These are phyloP conservation scores for Myotis davidii DNA, from an alignment of 2,113 vertebrate genomes.

Conservation along the genomic window DNA sequence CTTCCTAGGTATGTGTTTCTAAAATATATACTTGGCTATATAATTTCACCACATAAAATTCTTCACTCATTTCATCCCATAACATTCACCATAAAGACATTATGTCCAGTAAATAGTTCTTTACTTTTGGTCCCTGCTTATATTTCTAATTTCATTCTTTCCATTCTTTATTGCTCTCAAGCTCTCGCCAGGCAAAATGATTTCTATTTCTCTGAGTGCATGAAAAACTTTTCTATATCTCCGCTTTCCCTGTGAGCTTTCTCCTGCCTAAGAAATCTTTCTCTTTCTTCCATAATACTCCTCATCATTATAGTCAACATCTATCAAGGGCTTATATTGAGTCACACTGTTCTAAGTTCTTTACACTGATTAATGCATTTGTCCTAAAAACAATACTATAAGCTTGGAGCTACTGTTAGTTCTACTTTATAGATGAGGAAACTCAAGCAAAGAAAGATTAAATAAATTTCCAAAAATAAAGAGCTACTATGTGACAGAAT, in stretches of 20 bases:
- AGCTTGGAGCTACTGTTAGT: not conserved
- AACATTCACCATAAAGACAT: not conserved
- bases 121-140: not conserved
- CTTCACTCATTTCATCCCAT: not conserved
- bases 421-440: not conserved
- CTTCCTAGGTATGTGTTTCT: not conserved
- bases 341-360: not conserved
- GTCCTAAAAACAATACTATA: not conserved
- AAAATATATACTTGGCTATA: not conserved
- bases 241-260: not conserved
- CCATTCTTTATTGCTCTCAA: not conserved
- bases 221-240: not conserved
- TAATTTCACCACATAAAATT: not conserved
- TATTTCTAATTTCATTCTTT: not conserved
- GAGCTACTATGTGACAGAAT: not conserved
- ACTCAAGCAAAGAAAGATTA: not conserved
- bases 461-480: not conserved
- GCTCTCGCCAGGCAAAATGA: not conserved
- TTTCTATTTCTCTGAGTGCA: not conserved
- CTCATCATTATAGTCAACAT: not conserved
- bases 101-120: not conserved
- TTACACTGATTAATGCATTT: not conserved
- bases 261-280: not conserved
- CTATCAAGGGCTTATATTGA: not conserved
- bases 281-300: not conserved